These are phyloP conservation scores for Chaunax sp. DNA, from an alignment of 2,797 vertebrate species.

Conservation along the genomic window DNA sequence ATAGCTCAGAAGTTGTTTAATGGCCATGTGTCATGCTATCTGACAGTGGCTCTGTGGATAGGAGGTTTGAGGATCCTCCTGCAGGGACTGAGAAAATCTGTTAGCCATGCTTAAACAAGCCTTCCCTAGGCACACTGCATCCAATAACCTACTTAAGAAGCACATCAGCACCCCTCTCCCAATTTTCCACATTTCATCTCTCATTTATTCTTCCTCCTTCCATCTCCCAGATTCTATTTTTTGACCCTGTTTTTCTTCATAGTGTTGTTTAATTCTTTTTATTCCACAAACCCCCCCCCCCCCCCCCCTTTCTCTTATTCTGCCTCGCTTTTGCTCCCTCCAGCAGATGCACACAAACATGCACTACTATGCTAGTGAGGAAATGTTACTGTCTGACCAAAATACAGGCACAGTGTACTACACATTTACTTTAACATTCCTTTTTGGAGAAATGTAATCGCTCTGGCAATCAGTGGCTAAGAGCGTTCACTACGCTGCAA, in stretches of 20 bases:
- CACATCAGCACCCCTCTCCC: conserved; percentile 67
- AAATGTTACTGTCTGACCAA: conserved; percentile 10
- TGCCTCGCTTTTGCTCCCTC: background rate
- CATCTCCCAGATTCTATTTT: conserved; percentile 38
- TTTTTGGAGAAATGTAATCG: too few species aligned
- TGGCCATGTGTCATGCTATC: conserved; percentile 54
- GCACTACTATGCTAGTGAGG: background rate
- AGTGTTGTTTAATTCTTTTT: conserved; percentile 36
- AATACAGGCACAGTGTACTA: too few species aligned
- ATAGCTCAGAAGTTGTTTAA: conserved; percentile 52
- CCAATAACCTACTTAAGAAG: conserved; percentile 78
- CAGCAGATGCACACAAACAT: conserved; percentile 11
- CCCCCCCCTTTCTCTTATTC: background rate
- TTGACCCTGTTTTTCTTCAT: conserved; percentile 56
- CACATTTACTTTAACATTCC: too few species aligned
- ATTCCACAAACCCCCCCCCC: conserved; percentile 5
- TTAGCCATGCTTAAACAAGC: conserved; percentile 75
- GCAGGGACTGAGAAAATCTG: conserved; percentile 71
- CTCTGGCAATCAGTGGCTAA: too few species aligned
- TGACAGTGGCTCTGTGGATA: conserved; percentile 50
- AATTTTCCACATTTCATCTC: conserved; percentile 70
- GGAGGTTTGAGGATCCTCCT: conserved; percentile 61
- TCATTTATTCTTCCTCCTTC: conserved; percentile 59
- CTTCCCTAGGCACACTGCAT: conserved; percentile 61
- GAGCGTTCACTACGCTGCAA: too few species aligned